Evolutionary conservation across 1,140 invertebrate genomes (phyloP), one percentile per base, ranked within the genome.

Genomic region (Vanessa atalanta): DNA sequence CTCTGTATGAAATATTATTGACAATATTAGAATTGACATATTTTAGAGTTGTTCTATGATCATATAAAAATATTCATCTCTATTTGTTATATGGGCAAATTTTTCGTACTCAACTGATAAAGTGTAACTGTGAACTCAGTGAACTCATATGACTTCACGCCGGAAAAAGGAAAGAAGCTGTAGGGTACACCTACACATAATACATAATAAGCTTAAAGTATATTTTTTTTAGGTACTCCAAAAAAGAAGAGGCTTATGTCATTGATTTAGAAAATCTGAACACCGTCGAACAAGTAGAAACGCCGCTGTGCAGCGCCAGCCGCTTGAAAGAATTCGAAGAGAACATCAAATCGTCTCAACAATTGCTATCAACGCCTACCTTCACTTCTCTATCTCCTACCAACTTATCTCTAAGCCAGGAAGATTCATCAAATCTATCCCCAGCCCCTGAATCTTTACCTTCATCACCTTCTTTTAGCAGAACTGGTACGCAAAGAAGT

Each of bases 251-350:
- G 79, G 77, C 87, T 3, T 93, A 93, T 76, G 72, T 77, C 2
- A 91, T 93, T 3, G 90, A 93, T 63, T 47, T 76, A 0, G 91
- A 92, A 1, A 83, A 88, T 26, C 75, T 93, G 8, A 83, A 93
- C 72, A 84, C 86, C 1, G 83, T 92, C 0, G 88, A 92, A 51
- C 86, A 91, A 72, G 88, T 93, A 0, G 89, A 89, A 16, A 93
- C 90, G 0, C 93, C 93, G 0, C 83, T 93, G 9, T 93, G 93
- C 83, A 93, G 91, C 72, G 89, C 93, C 3, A 88, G 85, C 26
- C 76, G 73, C 0, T 72, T 93, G 0, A 90, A 90, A 66, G 83
- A 85, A n/a, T 82, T 92, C 55, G 87, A 91, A 65, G 85, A 79
- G 14, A 86, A 90, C 64, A 82, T 91, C 14, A 87, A 88, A n/a